Percentiles rank a stretch among this genome's conserved stretches.
phyloP scores from a whole-genome alignment of 2,888 invertebrate genomes.

The Micropterix aruncella region DNA sequence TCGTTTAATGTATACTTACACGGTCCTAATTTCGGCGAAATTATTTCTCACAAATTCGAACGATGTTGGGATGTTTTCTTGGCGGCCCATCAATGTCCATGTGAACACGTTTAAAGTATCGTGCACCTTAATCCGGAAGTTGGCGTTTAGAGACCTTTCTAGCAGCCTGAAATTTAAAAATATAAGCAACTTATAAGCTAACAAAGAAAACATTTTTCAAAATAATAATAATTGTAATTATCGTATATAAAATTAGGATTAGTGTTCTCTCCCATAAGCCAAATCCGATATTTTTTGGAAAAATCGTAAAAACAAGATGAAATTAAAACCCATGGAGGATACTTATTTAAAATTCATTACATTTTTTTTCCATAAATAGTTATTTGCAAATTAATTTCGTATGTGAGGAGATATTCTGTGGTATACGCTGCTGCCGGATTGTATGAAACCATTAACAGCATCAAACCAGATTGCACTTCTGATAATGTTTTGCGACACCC shows the following conservation, averaged over 20 bases:
- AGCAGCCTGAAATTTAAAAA: not conserved
- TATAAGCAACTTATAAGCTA: not conserved
- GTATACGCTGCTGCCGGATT: too few species aligned
- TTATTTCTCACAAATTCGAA: constrained; percentile 33
- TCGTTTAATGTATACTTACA: constrained; percentile 18
- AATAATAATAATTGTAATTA: not conserved
- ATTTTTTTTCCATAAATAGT: too few species aligned
- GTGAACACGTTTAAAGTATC: constrained; percentile 31
- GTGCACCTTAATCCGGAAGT: constrained; percentile 26
- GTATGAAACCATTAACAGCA: too few species aligned
- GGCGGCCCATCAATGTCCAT: constrained; percentile 38
- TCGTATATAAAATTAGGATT: not conserved
- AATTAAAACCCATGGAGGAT: too few species aligned
- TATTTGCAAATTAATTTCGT: too few species aligned
- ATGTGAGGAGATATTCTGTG: too few species aligned
- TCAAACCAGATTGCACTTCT: too few species aligned
- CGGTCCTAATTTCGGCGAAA: constrained; percentile 17
- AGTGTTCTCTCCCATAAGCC: not conserved
- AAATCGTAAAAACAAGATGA: too few species aligned
- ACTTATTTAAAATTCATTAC: too few species aligned
- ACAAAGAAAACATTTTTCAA: not conserved
- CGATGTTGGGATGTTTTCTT: constrained; percentile 35
- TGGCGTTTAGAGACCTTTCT: not conserved
- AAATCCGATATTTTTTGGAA: not conserved
- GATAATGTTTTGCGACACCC: too few species aligned